Conservation (phyloP, 1,140 invertebrate species). For the Coelopa frigida region DNA sequence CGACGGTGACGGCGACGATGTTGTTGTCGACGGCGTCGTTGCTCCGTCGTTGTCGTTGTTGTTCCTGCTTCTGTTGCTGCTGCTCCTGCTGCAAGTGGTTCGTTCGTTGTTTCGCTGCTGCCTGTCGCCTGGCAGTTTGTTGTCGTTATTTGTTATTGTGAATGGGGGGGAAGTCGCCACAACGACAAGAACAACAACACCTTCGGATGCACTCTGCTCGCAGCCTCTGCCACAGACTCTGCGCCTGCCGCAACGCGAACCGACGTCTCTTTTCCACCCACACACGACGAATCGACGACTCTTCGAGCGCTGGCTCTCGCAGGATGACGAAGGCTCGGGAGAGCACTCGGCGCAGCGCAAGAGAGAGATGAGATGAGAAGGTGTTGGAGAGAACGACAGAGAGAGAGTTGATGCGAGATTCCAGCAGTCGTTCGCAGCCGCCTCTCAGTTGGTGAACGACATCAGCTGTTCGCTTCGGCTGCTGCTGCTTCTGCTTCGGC, state of each 20-base stretch:
- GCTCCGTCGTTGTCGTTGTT: constrained; percentile 11
- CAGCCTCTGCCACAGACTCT: not conserved
- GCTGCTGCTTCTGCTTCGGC: not conserved
- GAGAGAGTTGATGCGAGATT: not conserved
- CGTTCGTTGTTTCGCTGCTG: not conserved
- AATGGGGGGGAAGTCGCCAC: too few relatives aligned
- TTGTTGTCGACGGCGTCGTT: constrained; percentile 3
- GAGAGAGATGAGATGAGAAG: not conserved
- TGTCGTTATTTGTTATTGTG: not conserved
- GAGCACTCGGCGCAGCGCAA: not conserved
- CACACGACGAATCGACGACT: not conserved
- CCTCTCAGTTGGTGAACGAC: not conserved
- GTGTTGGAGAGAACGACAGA: not conserved
- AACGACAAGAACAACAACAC: too few relatives aligned
- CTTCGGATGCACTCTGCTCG: not conserved
- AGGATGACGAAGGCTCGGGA: not conserved
- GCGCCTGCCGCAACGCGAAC: not conserved
- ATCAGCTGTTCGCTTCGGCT: not conserved
- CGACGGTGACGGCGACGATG: constrained; percentile 13
- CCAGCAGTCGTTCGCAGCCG: not conserved
- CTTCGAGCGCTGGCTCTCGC: not conserved
- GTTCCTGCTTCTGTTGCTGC: constrained; percentile 5
- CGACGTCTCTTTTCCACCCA: not conserved
- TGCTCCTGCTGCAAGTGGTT: constrained; percentile 1
- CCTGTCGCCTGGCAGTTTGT: not conserved